Base-by-base conservation (phyloP, 2,888 invertebrate genomes). In the Scaptomyza reducta region DNA sequence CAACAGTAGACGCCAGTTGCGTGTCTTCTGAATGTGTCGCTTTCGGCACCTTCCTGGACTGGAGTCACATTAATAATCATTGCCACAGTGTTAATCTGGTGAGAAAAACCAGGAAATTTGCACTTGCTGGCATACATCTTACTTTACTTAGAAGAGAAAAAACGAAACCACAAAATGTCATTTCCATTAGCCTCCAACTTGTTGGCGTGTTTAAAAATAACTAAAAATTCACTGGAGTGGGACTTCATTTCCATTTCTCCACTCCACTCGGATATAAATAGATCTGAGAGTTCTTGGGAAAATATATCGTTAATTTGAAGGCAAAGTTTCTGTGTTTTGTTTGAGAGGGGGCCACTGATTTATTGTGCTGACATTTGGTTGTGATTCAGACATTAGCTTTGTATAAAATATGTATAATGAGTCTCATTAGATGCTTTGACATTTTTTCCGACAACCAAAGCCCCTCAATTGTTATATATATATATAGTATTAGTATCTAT, bases 121-220 rank as follows among this genome's bases (percentile, higher is more conserved):
- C 86, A 88, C 86, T 76, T 68, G 62, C 57, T 70, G 51, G 47
- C 46, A 22, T 22, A 22, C 22, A 22, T 22, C 22, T 22, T 22
- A 63, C n/a, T 44, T 40, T 40, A 3, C 38, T 14, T 38, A 38
- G 1, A 54, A 53, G 45, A 31, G 14, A 35, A 25, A 47, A 64
- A 64, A 35, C 27, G 14, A 60, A 65, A 66, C 84, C 84, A 87
- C 78, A 77, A 71, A 77, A 59, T 84, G 87, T 88, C 87, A 74
- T 77, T 77, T 85, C 84, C 88, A 85, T 85, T 87, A 88, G 84
- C 74, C 63, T 68, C 57, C 67, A 66, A 74, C 77, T 77, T 77
- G 78, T 67, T 61, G 50, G 42, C 47, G 47, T 38, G 18, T 31
- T 31, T 31, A 57, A 54, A 70, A 75, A 77, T 72, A 80, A 50